Evolutionary conservation across 1,140 invertebrate genomes (phyloP).

Genomic region (Aphidius ervi): DNA sequence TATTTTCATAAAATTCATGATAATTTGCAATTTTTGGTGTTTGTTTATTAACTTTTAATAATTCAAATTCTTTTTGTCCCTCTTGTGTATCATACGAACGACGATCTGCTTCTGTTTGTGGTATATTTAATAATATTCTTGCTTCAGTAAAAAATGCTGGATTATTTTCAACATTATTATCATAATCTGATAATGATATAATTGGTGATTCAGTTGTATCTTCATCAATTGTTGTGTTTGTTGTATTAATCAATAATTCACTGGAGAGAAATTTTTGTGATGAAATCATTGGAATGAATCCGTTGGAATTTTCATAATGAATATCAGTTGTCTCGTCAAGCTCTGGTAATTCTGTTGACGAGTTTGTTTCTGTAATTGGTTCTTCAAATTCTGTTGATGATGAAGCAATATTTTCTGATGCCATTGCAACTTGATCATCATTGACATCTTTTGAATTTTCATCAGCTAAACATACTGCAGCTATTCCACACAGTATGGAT

Average conservation of each 20-base stretch:
- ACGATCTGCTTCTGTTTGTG: conserved; percentile 29
- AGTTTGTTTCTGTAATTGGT: conserved; percentile 7
- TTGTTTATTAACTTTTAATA: conserved; percentile 45
- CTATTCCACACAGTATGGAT: conserved; percentile 38
- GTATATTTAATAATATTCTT: conserved; percentile 39
- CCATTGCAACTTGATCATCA: conserved; percentile 43
- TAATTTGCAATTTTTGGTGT: conserved; percentile 47
- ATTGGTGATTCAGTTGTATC: background rate
- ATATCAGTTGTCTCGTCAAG: conserved; percentile 24
- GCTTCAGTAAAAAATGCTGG: conserved; percentile 41
- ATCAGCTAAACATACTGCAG: conserved; percentile 25
- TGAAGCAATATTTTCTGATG: conserved; percentile 31
- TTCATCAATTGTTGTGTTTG: background rate
- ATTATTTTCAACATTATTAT: conserved; percentile 30
- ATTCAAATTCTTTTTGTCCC: conserved; percentile 42
- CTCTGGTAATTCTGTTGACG: conserved; percentile 5
- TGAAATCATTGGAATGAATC: conserved; percentile 41
- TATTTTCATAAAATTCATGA: conserved; percentile 39
- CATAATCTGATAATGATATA: background rate
- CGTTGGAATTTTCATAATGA: conserved; percentile 43
- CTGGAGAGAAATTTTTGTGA: too few species aligned
- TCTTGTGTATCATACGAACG: conserved; percentile 38
- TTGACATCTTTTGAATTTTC: conserved; percentile 23
- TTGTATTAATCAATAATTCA: background rate
- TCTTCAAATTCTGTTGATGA: conserved; percentile 24